phyloP scores from a whole-genome alignment of 2,797 vertebrate species.

The Eospalax fontanierii region DNA sequence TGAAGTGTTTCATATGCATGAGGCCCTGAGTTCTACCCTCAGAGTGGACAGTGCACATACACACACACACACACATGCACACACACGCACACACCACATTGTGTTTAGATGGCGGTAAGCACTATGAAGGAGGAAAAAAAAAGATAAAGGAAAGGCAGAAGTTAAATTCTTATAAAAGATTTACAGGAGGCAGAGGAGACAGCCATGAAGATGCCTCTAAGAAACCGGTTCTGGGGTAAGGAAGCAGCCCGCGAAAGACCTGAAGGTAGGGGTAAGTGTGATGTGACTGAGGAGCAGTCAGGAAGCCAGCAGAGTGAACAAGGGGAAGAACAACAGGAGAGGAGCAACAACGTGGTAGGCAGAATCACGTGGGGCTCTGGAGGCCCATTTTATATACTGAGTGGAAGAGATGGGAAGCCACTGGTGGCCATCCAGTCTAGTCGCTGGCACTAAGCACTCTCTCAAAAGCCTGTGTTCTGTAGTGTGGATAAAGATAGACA shows the following conservation, averaged over 20 bases:
- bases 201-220: not conserved
- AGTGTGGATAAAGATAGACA: constrained; percentile 16
- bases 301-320: constrained; percentile 9
- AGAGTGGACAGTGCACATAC: not conserved
- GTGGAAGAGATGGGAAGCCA: not conserved
- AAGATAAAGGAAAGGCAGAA: not conserved
- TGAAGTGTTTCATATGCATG: not conserved
- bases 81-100: no score
- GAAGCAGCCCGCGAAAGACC: constrained; percentile 33
- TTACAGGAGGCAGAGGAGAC: constrained; percentile 10
- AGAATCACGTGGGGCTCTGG: not conserved
- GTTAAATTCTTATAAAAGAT: not conserved
- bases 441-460: constrained; percentile 21
- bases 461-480: constrained; percentile 44
- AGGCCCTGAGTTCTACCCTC: not conserved
- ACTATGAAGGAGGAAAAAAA: not conserved
- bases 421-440: not conserved
- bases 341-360: not conserved
- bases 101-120: not conserved
- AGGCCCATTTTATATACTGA: not conserved
- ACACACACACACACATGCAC: no score
- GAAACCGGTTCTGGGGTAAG: not conserved
- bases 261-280: not conserved
- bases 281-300: not conserved
- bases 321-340: not conserved